phyloP scores from a whole-genome alignment of 2,888 invertebrate genomes.

The Carterocephalus palaemon region DNA sequence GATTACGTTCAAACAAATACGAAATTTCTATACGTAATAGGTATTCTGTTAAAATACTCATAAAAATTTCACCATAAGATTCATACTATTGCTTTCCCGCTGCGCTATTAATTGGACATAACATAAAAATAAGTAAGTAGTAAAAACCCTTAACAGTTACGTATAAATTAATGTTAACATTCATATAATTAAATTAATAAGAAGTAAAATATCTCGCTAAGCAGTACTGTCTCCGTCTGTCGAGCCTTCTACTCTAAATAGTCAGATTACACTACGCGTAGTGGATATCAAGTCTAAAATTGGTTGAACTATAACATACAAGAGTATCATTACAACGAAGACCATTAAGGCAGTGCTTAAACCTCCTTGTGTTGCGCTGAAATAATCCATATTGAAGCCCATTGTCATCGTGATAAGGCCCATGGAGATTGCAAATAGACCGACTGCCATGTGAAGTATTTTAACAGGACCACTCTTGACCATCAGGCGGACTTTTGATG shows the following conservation, averaged over 20 bases:
- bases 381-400: slow-evolving; percentile 66
- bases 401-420: slow-evolving; percentile 70
- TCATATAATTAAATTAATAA: slow-evolving; percentile 9
- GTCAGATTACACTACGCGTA: slow-evolving; percentile 58
- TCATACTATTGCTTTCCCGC: slow-evolving; percentile 14
- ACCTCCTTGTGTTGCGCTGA: slow-evolving; percentile 45
- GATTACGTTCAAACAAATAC: slow-evolving; percentile 32
- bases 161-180: slow-evolving; percentile 11
- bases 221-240: slow-evolving; percentile 54
- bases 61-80: slow-evolving; percentile 44
- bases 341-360: slow-evolving; percentile 57
- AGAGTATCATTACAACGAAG: slow-evolving; percentile 52
- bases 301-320: slow-evolving; percentile 61
- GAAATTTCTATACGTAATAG: slow-evolving; percentile 53
- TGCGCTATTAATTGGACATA: no score
- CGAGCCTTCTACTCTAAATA: slow-evolving; percentile 45
- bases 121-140: no score
- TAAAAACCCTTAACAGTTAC: background rate
- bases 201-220: slow-evolving; percentile 34
- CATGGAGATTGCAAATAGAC: slow-evolving; percentile 67
- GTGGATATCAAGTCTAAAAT: slow-evolving; percentile 57
- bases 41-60: slow-evolving; percentile 49
- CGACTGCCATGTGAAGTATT: slow-evolving; percentile 74
- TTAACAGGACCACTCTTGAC: slow-evolving; percentile 71
- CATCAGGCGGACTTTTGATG: slow-evolving; percentile 66